Evolutionary conservation across 2,888 invertebrate species (phyloP).

Genomic region (Tipula vernalis): DNA sequence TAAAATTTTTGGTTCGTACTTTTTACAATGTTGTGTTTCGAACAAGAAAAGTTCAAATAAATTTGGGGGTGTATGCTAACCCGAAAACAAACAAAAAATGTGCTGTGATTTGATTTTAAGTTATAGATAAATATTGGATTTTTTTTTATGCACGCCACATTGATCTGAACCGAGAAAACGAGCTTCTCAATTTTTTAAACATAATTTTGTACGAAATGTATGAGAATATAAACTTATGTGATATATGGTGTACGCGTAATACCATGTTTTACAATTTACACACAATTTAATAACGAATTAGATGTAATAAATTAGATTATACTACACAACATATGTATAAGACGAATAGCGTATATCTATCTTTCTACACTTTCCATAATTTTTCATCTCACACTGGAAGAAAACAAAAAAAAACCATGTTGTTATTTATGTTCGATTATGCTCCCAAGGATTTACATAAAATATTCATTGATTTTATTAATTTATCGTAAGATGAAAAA

Average conservation of each 20-base stretch:
- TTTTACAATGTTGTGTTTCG: neutral
- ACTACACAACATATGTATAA: neutral
- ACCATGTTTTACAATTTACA: neutral
- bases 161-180: neutral
- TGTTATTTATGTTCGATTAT: neutral
- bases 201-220: neutral
- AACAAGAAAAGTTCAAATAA: neutral
- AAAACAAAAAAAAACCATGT: neutral
- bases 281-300: neutral
- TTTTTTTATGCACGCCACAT: neutral
- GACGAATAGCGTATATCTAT: neutral
- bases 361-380: neutral
- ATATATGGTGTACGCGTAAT: neutral
- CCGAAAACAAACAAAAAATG: neutral
- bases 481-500: neutral
- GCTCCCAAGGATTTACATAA: neutral
- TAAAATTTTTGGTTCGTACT: neutral
- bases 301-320: neutral
- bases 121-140: neutral
- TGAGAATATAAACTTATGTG: neutral
- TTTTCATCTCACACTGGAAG: neutral
- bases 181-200: neutral
- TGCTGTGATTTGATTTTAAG: neutral
- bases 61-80: neutral
- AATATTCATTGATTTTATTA: neutral